These are phyloP conservation scores for Pelecanus crispus DNA, from an alignment of 2,113 vertebrate species.

Conservation along the genomic window DNA sequence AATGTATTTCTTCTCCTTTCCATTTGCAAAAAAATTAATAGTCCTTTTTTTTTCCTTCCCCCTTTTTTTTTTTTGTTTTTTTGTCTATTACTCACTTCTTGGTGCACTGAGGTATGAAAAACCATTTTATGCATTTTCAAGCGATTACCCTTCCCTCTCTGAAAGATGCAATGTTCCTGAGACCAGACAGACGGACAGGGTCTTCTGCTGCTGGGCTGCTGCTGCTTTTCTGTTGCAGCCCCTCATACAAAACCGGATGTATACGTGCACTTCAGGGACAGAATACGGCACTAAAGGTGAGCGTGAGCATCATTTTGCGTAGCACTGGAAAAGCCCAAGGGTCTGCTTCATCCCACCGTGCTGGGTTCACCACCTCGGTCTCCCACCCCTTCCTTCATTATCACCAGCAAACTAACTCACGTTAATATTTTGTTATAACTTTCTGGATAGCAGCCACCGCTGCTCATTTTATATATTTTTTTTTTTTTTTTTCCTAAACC, in stretches of 20 bases:
- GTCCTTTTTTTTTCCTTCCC: neutral
- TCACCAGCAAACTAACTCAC: neutral
- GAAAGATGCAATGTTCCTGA: accelerated
- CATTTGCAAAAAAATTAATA: neutral
- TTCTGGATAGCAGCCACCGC: accelerated
- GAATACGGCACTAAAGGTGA: accelerated
- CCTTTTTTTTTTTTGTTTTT: accelerated
- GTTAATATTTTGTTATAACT: neutral
- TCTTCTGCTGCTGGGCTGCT: neutral
- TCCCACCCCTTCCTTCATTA: too few species aligned
- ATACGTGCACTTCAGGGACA: accelerated
- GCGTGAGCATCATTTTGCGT: neutral
- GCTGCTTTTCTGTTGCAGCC: neutral
- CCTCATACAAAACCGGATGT: accelerated
- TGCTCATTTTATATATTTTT: neutral
- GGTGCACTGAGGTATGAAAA: neutral
- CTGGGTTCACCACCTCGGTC: neutral
- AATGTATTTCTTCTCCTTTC: neutral
- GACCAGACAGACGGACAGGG: accelerated
- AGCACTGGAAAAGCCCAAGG: neutral
- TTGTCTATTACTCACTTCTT: neutral
- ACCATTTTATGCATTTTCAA: neutral
- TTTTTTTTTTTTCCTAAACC: accelerated
- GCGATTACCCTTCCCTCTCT: neutral
- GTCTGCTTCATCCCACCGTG: neutral